Evolutionary conservation across 1,140 invertebrate species (phyloP).

Genomic region (Ostrea edulis): DNA sequence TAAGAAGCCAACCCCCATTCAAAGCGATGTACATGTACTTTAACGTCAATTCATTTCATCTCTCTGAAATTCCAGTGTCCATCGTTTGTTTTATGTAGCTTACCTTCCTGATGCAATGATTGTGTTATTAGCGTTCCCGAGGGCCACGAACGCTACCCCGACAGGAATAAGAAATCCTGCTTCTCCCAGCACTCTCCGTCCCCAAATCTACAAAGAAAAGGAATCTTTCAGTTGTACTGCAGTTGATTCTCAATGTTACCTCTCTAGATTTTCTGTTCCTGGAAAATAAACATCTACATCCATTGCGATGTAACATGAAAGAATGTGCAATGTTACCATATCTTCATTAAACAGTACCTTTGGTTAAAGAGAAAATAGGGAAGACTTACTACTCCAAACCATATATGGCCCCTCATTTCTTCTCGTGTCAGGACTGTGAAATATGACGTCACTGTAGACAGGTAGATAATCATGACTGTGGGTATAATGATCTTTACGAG

Average conservation of each 20-base stretch:
- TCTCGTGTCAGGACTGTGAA: conserved; percentile 79
- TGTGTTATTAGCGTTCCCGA: conserved; percentile 64
- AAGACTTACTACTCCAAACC: conserved; percentile 90
- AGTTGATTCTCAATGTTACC: too few species aligned
- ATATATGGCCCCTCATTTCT: conserved; percentile 85
- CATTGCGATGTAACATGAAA: too few species aligned
- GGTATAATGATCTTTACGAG: conserved; percentile 78
- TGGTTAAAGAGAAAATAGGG: neutral
- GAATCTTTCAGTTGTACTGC: too few species aligned
- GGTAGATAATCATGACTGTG: conserved; percentile 79
- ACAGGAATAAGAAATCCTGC: conserved; percentile 62
- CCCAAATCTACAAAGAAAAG: conserved; percentile 59
- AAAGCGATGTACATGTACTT: neutral
- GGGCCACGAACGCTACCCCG: conserved; percentile 59
- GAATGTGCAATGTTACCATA: neutral
- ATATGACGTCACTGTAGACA: conserved; percentile 79
- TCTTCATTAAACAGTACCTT: neutral
- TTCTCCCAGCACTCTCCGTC: conserved; percentile 54
- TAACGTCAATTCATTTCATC: neutral
- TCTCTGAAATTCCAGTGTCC: neutral
- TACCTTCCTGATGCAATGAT: conserved; percentile 66
- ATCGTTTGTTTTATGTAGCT: neutral
- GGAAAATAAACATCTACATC: too few species aligned
- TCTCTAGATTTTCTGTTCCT: too few species aligned
- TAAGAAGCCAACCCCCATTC: neutral